Conservation (phyloP, 2,797 vertebrate genomes). For the Sebastes glaucus region DNA sequence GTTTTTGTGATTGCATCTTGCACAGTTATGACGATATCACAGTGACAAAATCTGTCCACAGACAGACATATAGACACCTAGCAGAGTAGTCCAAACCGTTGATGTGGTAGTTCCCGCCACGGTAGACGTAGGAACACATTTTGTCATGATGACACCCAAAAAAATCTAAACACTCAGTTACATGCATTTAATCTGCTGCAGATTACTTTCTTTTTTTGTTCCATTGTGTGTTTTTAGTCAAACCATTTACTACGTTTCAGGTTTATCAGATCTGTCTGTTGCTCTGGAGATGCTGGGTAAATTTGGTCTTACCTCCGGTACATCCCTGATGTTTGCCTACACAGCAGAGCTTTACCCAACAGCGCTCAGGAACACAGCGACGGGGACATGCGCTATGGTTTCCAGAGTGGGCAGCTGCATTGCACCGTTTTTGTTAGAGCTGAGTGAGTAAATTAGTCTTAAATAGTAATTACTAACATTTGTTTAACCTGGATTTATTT, state of each 20-base stretch:
- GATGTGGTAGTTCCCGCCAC: too few species aligned
- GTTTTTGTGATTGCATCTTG: too few species aligned
- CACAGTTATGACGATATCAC: too few species aligned
- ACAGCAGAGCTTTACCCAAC: conserved; percentile 90
- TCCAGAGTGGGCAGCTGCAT: conserved; percentile 86
- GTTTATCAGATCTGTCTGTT: conserved; percentile 67
- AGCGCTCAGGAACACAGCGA: conserved; percentile 88
- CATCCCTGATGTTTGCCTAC: conserved; percentile 86
- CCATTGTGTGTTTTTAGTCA: not conserved
- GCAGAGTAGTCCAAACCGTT: too few species aligned
- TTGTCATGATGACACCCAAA: too few species aligned
- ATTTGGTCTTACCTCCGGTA: conserved; percentile 82
- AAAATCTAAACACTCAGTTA: too few species aligned
- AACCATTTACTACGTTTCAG: conserved; percentile 55
- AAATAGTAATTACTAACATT: not conserved
- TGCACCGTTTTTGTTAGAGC: conserved; percentile 86
- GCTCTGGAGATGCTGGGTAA: conserved; percentile 88
- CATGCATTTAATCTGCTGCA: too few species aligned
- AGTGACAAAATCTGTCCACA: too few species aligned
- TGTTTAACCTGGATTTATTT: not conserved
- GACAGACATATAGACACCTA: too few species aligned
- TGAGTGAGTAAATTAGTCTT: conserved; percentile 68
- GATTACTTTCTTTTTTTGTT: not conserved
- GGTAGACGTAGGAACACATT: too few species aligned
- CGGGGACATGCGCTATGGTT: conserved; percentile 84